These are phyloP conservation scores for Lepus oiostolus DNA, from an alignment of 2,797 vertebrate genomes.

Conservation along the genomic window DNA sequence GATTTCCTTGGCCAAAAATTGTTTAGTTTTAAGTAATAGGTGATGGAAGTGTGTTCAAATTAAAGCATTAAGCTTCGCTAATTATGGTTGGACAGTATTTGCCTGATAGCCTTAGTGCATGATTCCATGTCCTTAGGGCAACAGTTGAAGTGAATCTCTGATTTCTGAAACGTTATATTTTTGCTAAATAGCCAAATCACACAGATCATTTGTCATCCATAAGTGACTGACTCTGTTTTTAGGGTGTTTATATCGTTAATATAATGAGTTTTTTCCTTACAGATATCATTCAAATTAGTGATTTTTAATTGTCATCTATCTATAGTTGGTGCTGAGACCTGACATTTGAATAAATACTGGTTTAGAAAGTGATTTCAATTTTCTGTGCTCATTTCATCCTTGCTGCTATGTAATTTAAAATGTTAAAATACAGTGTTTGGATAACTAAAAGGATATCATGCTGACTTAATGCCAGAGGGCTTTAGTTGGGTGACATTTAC, in stretches of 20 bases:
- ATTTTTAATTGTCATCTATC: slow-evolving; percentile 9
- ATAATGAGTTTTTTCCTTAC: not conserved
- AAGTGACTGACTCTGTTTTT: slow-evolving; percentile 45
- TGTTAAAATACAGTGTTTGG: slow-evolving; percentile 19
- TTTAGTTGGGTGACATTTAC: not conserved
- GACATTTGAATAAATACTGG: slow-evolving; percentile 32
- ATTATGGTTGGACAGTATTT: not conserved
- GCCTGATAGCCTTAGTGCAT: slow-evolving; percentile 8
- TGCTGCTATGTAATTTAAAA: not conserved
- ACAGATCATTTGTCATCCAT: slow-evolving; percentile 25
- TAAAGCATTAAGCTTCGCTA: slow-evolving; percentile 18
- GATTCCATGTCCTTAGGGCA: slow-evolving; percentile 39
- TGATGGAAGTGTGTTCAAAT: slow-evolving; percentile 37
- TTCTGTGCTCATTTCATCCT: slow-evolving; percentile 54
- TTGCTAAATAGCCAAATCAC: slow-evolving; percentile 10
- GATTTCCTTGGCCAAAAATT: not conserved
- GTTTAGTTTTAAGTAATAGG: slow-evolving; percentile 51
- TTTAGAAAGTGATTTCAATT: slow-evolving; percentile 52
- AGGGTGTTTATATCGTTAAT: not conserved
- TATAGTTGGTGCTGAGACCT: not conserved
- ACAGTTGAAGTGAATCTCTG: slow-evolving; percentile 24
- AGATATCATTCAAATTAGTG: not conserved
- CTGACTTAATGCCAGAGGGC: not conserved
- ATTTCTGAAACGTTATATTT: slow-evolving; percentile 11
- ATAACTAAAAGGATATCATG: not conserved